Evolutionary conservation across 2,888 invertebrate species (phyloP).

Genomic region (Rhagium mordax): DNA sequence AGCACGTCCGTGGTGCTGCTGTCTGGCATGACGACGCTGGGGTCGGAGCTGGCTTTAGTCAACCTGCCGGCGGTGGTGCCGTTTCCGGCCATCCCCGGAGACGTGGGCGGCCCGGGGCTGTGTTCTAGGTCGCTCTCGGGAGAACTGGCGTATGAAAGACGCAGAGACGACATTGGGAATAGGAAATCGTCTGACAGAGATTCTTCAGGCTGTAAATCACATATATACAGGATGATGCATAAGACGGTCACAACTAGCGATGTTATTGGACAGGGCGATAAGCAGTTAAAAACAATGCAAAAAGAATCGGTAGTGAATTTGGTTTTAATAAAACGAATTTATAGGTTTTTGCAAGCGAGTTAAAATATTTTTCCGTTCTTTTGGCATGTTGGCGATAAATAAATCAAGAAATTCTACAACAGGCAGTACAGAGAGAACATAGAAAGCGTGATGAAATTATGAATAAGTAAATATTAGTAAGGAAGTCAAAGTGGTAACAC

Average conservation of each 20-base stretch:
- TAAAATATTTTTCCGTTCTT: not conserved
- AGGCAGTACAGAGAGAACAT: not conserved
- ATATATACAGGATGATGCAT: conserved; percentile 41
- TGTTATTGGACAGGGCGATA: conserved; percentile 9
- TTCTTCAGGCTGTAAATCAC: conserved; percentile 87
- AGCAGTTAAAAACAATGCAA: not conserved
- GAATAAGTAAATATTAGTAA: conserved; percentile 8
- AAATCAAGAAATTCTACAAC: conserved; percentile 6
- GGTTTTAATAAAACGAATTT: too few species aligned
- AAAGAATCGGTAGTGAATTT: not conserved
- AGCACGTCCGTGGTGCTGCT: conserved; percentile 83
- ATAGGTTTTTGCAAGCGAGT: too few species aligned
- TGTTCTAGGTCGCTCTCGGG: conserved; percentile 96
- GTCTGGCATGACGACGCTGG: conserved; percentile 94
- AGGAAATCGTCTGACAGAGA: conserved; percentile 98
- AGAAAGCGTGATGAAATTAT: not conserved
- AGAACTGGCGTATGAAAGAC: conserved; percentile 95
- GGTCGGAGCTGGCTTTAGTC: conserved; percentile 92
- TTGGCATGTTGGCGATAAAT: not conserved
- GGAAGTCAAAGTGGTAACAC: not conserved
- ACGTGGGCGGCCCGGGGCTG: conserved; percentile 80
- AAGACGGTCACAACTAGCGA: conserved; percentile 19
- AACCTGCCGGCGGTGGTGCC: conserved; percentile 72
- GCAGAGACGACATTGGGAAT: conserved; percentile 97
- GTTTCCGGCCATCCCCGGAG: conserved; percentile 74